Conservation (phyloP, 2,113 vertebrate genomes). For the Lycaon pictus region DNA sequence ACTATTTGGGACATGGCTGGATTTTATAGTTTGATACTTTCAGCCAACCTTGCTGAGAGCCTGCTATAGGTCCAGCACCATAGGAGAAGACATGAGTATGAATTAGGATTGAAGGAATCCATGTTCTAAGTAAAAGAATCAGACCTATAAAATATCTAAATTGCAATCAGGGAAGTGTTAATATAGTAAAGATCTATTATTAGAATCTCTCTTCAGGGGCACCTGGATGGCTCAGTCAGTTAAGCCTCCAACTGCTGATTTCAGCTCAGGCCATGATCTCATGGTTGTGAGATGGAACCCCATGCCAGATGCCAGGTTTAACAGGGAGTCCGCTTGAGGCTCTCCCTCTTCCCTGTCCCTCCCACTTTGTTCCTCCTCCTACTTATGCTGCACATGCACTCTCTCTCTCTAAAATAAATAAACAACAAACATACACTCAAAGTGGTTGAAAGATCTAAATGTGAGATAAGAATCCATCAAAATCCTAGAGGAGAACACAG, state of each 20-base stretch:
- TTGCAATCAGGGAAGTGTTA: slow-evolving; percentile 26
- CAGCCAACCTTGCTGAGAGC: neutral
- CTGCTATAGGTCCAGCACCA: neutral
- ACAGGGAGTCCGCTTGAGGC: neutral
- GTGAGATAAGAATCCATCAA: too few species aligned
- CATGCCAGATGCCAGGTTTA: neutral
- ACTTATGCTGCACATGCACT: neutral
- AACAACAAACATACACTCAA: neutral
- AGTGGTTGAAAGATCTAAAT: too few species aligned
- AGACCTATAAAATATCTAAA: neutral
- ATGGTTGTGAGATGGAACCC: neutral
- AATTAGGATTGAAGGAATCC: slow-evolving; percentile 10
- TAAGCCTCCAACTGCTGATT: neutral
- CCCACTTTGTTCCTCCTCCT: neutral
- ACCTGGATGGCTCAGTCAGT: neutral
- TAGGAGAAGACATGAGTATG: neutral
- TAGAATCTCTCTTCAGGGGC: neutral
- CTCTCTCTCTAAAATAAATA: neutral
- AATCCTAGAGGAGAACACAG: too few species aligned
- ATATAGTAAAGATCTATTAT: neutral
- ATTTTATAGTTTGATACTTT: neutral
- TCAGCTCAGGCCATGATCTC: neutral
- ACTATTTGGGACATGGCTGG: neutral
- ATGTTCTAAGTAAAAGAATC: slow-evolving; percentile 32
- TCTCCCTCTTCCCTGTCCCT: neutral